Base-by-base conservation (phyloP, 2,888 invertebrate species). In the Calliopum simillimum region DNA sequence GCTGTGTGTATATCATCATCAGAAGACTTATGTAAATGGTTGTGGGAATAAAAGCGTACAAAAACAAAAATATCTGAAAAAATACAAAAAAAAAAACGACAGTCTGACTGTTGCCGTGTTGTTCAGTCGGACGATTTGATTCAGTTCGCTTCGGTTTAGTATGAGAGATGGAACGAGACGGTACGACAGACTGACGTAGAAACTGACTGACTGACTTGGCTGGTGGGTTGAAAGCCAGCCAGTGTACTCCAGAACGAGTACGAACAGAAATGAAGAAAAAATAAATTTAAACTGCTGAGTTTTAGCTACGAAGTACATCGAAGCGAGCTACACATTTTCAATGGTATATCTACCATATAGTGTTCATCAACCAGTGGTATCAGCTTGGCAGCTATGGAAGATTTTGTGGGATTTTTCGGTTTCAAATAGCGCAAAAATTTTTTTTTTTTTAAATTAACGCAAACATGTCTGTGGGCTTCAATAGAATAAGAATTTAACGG, bases 271-370 rank as follows among this genome's bases (percentile, higher is more conserved):
- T 51, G 64, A 70, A 25, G 44, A 70, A 71, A 63, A 71, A 74
- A 70, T 55, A 71, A 72, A 73, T 74, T 74, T 72, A 74, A 74
- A 71, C 72, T 74, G 76, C 74, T 72, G 74, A 72, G 72, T 71
- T 75, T 43, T 69, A 66, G 66, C 59, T 59, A 33, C 33, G 33
- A 33, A 33, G 33, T 33, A 33, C 33, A 33, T 33, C 33, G 33
- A 33, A 33, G 33, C 33, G 33, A 33, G 33, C 33, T 33, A 33
- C 8, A 33, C 33, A 33, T 33, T 33, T 33, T 33, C 33, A 33
- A 33, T 8, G 33, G 8, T 33, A 33, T 33, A n/a, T n/a, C n/a
- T n/a, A 33, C 33, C 8, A 33, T 33, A 33, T 33, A 33, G 8
- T 8, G 33, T 33, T 33, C 33, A 33, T 33, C 33, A 33, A 8